Evolutionary conservation across 2,888 invertebrate genomes (phyloP), one percentile per base, ranked within the genome.

Genomic region (Epiblema foenella): DNA sequence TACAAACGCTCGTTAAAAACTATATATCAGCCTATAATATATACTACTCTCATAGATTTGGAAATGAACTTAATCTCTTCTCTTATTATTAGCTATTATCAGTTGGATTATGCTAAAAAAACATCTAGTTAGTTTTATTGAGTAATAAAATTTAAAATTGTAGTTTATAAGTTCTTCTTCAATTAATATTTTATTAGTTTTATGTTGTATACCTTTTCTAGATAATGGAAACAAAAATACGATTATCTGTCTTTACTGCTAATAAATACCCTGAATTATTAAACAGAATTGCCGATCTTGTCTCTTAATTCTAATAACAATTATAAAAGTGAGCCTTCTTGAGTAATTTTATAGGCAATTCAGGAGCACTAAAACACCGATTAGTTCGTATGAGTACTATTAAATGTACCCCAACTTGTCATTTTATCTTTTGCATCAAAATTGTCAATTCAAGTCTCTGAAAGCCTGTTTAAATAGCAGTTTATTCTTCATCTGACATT

Each of bases 331-430:
- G 42, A 15, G 59, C 7, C 52, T 37, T 18, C 17, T 37, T 64
- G 64, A 64, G 54, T 54, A 64, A 54, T 64, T 54, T 39, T 20
- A 54, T 39, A n/a, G 52, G 24, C 24, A 54, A 64, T 64, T 64
- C 39, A 39, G 54, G 8, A 54, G 54, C 39, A 54, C 54, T 64
- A 64, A 24, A 64, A 64, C n/a, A 56, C 29, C 46, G n/a, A 46
- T 46, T 51, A 51, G 18, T 51, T 18, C 1, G n/a, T n/a, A n/a
- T n/a, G 18, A 51, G 18, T 51, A 24, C 49, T 37, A n/a, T 51
- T 37, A 51, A 33, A 37, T 51, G 20, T 64, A 64, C 51, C n/a
- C 18, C 20, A 39, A 51, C 64, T 39, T 52, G 64, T 64, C 5
- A 64, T 54, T 52, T 64, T 37, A 52, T 20, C 52, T 37, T 37